A percentile compares a stretch with the other conserved stretches of the same genome.
Conservation (phyloP, 2,888 invertebrate species). For the Agrochola circellaris region DNA sequence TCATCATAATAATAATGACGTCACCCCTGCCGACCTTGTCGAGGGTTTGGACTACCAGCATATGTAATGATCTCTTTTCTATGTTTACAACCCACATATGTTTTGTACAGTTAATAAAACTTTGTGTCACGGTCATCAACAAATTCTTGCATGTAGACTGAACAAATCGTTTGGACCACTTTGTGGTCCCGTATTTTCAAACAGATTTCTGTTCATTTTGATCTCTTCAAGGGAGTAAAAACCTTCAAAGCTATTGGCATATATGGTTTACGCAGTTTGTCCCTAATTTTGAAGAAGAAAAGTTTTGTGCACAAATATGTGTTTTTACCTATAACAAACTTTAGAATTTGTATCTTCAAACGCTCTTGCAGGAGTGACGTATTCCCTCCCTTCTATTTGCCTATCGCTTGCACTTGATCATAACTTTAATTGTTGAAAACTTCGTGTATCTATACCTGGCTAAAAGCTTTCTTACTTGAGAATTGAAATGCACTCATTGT, state of each 20-base stretch:
- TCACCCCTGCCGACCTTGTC: slow-evolving; percentile 83
- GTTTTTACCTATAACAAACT: neutral
- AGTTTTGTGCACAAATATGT: neutral
- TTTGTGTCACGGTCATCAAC: slow-evolving; percentile 38
- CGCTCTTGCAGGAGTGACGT: slow-evolving; percentile 59
- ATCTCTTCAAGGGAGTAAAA: neutral
- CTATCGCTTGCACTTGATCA: slow-evolving; percentile 11
- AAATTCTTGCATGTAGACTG: slow-evolving; percentile 14
- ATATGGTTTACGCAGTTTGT: neutral
- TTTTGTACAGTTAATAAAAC: slow-evolving; percentile 54
- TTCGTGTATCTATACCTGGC: neutral
- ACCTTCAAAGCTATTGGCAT: neutral
- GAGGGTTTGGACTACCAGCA: slow-evolving; percentile 78
- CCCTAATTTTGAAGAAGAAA: neutral
- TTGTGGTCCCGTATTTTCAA: neutral
- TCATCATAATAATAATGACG: slow-evolving; percentile 83
- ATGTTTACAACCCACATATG: slow-evolving; percentile 77
- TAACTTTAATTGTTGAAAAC: neutral
- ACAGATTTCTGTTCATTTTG: neutral
- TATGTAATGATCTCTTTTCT: slow-evolving; percentile 78
- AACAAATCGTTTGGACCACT: neutral
- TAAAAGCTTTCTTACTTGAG: neutral
- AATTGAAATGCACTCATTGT: slow-evolving; percentile 22
- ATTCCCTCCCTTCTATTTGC: slow-evolving; percentile 40
- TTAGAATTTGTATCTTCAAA: neutral